Conservation (phyloP, 2,113 vertebrate species). For the Oxyruncus cristatus region DNA sequence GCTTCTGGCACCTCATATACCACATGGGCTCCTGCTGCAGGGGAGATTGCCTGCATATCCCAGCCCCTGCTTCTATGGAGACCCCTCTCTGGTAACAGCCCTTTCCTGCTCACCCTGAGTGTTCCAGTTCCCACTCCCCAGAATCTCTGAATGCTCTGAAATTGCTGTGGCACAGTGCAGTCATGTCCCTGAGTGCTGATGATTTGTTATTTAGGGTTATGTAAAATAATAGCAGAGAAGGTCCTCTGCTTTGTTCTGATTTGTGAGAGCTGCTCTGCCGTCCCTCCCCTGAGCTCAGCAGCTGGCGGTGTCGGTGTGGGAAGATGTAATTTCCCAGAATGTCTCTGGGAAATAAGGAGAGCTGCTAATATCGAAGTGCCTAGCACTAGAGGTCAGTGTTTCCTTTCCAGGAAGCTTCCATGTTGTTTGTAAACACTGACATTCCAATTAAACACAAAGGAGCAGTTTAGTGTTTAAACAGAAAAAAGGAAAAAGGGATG, state of each 20-base stretch:
- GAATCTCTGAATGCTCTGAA: background rate
- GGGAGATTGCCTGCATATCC: background rate
- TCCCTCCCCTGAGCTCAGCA: background rate
- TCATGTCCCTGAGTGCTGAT: background rate
- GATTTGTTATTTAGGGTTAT: background rate
- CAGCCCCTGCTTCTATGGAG: background rate
- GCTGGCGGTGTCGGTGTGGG: accelerated
- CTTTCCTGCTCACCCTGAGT: background rate
- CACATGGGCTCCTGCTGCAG: background rate
- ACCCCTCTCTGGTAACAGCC: background rate
- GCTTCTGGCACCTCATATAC: background rate
- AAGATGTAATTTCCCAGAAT: background rate
- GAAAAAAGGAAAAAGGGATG: background rate
- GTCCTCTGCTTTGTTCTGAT: background rate
- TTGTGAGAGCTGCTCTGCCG: background rate
- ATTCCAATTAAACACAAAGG: background rate
- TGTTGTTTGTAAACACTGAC: conserved; percentile 33
- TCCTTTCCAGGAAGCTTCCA: conserved; percentile 8
- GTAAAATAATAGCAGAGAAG: background rate
- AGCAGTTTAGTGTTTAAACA: background rate
- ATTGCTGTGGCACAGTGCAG: background rate
- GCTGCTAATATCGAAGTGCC: background rate
- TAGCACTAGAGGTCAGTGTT: conserved; percentile 61
- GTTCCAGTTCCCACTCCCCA: background rate
- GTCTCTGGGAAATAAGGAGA: background rate